Percentiles rank a stretch among this genome's conserved stretches.
Conservation (phyloP, 2,888 invertebrate genomes). For the Andrena hattorfiana region DNA sequence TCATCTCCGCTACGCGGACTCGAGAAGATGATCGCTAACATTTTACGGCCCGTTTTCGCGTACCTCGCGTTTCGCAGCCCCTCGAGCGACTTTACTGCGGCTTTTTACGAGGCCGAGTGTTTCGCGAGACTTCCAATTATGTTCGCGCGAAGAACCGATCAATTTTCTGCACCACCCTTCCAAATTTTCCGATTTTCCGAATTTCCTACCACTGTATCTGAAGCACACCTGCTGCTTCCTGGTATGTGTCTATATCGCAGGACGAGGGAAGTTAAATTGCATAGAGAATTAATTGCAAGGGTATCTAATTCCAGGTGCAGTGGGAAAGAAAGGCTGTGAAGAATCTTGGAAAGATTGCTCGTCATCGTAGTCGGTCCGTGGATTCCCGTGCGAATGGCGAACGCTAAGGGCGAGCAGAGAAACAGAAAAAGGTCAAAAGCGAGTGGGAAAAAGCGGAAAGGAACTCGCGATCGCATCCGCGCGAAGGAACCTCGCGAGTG, state of each 20-base stretch:
- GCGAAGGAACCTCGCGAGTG: conserved; percentile 63
- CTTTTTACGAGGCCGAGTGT: conserved; percentile 26
- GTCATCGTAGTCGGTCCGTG: not conserved
- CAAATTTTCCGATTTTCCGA: too few relatives aligned
- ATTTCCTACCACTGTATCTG: too few relatives aligned
- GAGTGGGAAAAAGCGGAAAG: conserved; percentile 37
- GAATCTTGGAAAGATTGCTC: conserved; percentile 14
- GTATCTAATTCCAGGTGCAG: too few relatives aligned
- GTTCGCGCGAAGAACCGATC: conserved; percentile 2
- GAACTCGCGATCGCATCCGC: conserved; percentile 49
- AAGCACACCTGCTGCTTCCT: too few relatives aligned
- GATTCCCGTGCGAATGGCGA: conserved; percentile 7
- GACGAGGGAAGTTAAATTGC: too few relatives aligned
- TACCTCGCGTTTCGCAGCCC: conserved; percentile 7
- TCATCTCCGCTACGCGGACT: conserved; percentile 1
- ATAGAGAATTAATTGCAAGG: too few relatives aligned
- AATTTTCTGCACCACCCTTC: not conserved
- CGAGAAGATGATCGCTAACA: conserved; percentile 19
- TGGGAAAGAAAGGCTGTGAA: not conserved
- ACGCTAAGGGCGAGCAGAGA: not conserved
- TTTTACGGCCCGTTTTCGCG: conserved; percentile 25
- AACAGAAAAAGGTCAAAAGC: conserved; percentile 50
- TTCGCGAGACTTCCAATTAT: conserved; percentile 8
- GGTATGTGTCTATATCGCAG: too few relatives aligned
- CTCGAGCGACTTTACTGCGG: conserved; percentile 27